phyloP scores from a whole-genome alignment of 1,140 invertebrate genomes.

The Anadara kagoshimensis region DNA sequence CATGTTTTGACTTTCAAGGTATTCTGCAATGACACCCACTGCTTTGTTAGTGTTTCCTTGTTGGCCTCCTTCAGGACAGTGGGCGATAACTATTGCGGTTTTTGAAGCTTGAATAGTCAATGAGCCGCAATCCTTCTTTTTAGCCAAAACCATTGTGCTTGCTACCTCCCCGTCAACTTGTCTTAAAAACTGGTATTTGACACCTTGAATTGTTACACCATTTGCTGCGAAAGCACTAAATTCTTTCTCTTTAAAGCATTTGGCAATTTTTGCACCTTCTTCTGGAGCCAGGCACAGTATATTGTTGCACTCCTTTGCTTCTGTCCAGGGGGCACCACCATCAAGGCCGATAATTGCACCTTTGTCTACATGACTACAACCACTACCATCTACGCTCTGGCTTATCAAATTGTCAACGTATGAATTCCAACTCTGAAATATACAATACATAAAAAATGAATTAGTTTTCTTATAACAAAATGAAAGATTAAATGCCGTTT shows the following conservation, averaged over 20 bases:
- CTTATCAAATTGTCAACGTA: conserved; percentile 36
- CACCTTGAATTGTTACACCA: conserved; percentile 17
- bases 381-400: conserved; percentile 25
- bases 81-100: conserved; percentile 31
- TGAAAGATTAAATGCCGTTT: too few species aligned
- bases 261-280: conserved; percentile 24
- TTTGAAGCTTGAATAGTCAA: conserved; percentile 32
- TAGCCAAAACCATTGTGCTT: conserved; percentile 27
- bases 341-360: conserved; percentile 33
- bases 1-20: conserved; percentile 37
- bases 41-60: conserved; percentile 42
- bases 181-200: conserved; percentile 44
- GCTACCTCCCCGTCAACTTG: conserved; percentile 37
- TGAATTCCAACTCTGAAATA: too few species aligned
- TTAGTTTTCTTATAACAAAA: too few species aligned
- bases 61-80: conserved; percentile 37
- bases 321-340: conserved; percentile 20
- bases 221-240: conserved; percentile 3
- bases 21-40: conserved; percentile 34
- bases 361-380: conserved; percentile 19
- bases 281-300: neutral
- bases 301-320: neutral
- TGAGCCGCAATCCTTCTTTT: conserved; percentile 34
- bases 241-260: conserved; percentile 24
- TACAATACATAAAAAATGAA: too few species aligned